Conservation (phyloP, 2,113 vertebrate species). For the Triplophysa rosa region DNA sequence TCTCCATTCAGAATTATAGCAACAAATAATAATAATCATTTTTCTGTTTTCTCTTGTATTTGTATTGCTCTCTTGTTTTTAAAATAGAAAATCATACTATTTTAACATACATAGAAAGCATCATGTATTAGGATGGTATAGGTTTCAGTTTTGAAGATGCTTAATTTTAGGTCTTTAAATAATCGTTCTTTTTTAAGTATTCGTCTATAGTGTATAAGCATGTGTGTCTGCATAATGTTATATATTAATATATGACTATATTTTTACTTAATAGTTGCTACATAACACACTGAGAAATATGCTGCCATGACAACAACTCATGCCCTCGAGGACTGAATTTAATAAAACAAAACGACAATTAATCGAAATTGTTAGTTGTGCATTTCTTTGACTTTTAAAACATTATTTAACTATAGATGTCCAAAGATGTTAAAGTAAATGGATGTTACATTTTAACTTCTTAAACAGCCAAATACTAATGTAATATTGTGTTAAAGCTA, state of each 20-base stretch:
- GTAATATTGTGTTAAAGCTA: background rate
- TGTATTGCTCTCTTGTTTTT: conserved; percentile 9
- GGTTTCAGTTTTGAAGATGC: conserved; percentile 1
- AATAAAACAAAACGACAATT: conserved; percentile 45
- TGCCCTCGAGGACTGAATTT: conserved; percentile 46
- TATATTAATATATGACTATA: conserved; percentile 18
- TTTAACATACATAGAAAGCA: background rate
- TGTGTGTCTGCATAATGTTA: conserved; percentile 18
- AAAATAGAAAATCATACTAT: background rate
- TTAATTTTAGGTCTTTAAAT: background rate
- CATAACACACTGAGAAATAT: background rate
- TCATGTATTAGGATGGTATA: background rate
- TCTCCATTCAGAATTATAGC: background rate
- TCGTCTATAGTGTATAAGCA: conserved; percentile 17
- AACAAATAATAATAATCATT: background rate
- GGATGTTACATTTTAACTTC: background rate
- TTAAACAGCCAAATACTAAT: background rate
- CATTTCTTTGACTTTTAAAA: conserved; percentile 27
- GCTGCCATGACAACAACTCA: conserved; percentile 19
- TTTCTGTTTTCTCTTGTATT: conserved; percentile 3
- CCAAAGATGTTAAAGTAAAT: background rate
- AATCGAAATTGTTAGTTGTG: conserved; percentile 20
- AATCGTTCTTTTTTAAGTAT: background rate
- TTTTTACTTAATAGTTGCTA: conserved; percentile 32
- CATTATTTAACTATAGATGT: no score